Conservation (phyloP, 2,888 invertebrate genomes). For the Esperia sulphurella region DNA sequence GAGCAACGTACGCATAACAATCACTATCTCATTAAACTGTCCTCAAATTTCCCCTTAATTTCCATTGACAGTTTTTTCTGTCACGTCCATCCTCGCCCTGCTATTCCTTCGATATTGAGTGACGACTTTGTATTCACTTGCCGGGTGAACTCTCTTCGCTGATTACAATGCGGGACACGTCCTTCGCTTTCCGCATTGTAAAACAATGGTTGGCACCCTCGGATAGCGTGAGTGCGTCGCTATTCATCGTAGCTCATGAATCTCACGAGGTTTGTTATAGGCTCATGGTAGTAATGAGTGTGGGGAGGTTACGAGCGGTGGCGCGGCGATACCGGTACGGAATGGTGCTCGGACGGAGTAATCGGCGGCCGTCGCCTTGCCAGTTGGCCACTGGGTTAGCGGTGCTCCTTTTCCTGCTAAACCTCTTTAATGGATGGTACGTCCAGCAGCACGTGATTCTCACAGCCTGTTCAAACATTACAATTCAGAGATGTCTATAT, state of each 20-base stretch:
- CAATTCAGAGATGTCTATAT: no score
- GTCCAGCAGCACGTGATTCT: conserved; percentile 5
- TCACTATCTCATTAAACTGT: conserved; percentile 37
- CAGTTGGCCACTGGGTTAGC: conserved; percentile 79
- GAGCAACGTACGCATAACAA: conserved; percentile 54
- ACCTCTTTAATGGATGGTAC: conserved; percentile 60
- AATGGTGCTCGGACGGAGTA: conserved; percentile 64
- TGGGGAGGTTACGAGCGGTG: conserved; percentile 29
- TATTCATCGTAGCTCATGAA: conserved; percentile 33
- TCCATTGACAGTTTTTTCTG: conserved; percentile 34
- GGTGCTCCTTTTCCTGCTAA: conserved; percentile 74
- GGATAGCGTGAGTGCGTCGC: conserved; percentile 51
- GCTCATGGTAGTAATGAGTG: conserved; percentile 33
- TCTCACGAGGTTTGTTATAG: conserved; percentile 26
- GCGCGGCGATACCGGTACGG: conserved; percentile 58
- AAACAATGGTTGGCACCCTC: conserved; percentile 63
- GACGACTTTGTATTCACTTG: conserved; percentile 65
- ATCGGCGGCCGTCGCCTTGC: conserved; percentile 61
- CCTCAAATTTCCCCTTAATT: conserved; percentile 39
- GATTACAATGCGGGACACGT: conserved; percentile 67
- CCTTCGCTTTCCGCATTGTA: conserved; percentile 67
- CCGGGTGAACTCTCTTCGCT: conserved; percentile 71
- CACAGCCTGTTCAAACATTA: not conserved
- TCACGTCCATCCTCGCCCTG: conserved; percentile 56
- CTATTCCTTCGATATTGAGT: conserved; percentile 45